Evolutionary conservation across 2,797 vertebrate genomes (phyloP), one percentile per base, ranked within the genome.

Genomic region (Hippopotamyrus pictus): DNA sequence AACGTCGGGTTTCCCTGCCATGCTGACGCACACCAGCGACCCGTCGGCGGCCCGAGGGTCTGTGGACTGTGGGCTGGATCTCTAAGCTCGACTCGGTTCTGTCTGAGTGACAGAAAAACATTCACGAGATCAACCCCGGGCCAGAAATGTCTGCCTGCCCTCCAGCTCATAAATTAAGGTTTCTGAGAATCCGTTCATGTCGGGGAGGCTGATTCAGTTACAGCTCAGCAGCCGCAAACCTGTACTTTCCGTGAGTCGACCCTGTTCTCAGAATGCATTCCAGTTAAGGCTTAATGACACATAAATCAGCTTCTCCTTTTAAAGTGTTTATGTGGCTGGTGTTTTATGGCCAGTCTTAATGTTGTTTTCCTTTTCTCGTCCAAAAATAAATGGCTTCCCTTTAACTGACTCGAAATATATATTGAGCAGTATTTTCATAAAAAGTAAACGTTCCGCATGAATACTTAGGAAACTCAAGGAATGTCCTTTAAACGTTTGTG

Each of bases 21-120:
- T 25, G 7, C 7, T 62, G 57, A 62, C 57, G 57, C n/a, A 62
- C n/a, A 11, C 57, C 57, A 8, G n/a, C 57, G n/a, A 22, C 57
- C 57, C n/a, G 2, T 22, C 1, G 19, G 57, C 19, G n/a, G 6
- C n/a, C 57, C 0, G 7, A 25, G n/a, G 59, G 59, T 3, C 22
- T 65, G 22, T 65, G 8, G n/a, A 29, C 59, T 29, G 3, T 1
- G 8, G 22, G 59, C 7, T 65, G 22, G 59, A 25, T 25, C 59
- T 3, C 59, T 25, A 9, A 65, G 22, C 59, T 3, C 8, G 59
- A 6, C 59, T 25, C 94, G 93, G 93, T 95, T 41, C 53, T 91
- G 90, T 93, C 94, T 94, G 94, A 94, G 92, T 95, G 96, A 95
- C 95, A 94, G 94, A 96, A 95, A 94, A 96, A 96, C 96, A 96